These are phyloP conservation scores for Xenopus petersii DNA, from an alignment of 2,797 vertebrate genomes.

Conservation along the genomic window DNA sequence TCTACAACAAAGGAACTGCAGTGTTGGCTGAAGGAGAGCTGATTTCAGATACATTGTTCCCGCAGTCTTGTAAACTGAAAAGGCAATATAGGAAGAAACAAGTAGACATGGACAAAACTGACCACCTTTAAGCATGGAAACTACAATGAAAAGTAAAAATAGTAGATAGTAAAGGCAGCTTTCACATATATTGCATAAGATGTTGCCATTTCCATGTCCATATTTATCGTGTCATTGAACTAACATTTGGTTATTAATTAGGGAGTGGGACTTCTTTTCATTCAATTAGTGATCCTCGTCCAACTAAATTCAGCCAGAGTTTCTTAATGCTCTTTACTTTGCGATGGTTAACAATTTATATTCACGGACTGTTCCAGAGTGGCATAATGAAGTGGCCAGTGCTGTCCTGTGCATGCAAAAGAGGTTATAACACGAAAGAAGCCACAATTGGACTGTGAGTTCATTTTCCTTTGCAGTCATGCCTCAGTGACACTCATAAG, in stretches of 20 bases:
- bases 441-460: conserved; percentile 17
- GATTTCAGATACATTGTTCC: no score
- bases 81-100: no score
- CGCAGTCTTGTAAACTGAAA: no score
- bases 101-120: no score
- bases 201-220: no score
- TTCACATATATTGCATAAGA: no score
- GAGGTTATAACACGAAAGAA: conserved; percentile 30
- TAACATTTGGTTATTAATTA: conserved; percentile 20
- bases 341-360: conserved; percentile 31
- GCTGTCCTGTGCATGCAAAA: conserved; percentile 24
- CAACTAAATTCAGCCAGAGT: conserved; percentile 20
- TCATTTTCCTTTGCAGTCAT: conserved; percentile 41
- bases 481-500: conserved; percentile 38
- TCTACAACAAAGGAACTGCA: no score
- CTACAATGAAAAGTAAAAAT: no score
- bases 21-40: no score
- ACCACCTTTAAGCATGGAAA: no score
- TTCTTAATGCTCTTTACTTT: conserved; percentile 15
- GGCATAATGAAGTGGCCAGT: conserved; percentile 37
- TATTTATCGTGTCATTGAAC: not conserved
- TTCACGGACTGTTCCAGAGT: conserved; percentile 33
- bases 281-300: conserved; percentile 27
- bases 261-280: conserved; percentile 19
- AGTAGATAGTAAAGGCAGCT: no score